phyloP scores from a whole-genome alignment of 2,888 invertebrate species.

The Drosophila melanosoma region DNA sequence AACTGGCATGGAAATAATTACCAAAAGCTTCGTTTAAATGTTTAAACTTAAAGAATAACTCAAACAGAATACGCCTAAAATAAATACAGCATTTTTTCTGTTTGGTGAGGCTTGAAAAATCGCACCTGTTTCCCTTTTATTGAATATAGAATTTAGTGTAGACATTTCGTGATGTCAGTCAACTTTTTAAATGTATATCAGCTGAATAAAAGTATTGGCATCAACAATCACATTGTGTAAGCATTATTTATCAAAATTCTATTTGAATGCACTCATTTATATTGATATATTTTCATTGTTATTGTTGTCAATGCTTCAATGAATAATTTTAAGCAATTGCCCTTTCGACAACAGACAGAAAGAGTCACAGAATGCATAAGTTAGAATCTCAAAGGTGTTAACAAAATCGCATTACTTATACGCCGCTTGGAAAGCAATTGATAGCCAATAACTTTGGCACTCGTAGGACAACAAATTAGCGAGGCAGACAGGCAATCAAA shows the following conservation, averaged over 20 bases:
- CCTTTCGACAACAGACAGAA: not conserved
- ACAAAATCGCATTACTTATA: constrained; percentile 23
- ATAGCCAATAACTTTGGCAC: constrained; percentile 33
- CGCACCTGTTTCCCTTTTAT: not conserved
- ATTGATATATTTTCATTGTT: not conserved
- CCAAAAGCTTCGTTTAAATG: constrained; percentile 42
- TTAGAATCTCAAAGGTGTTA: not conserved
- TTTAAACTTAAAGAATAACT: not conserved
- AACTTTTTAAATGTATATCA: not conserved
- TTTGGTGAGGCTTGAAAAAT: constrained; percentile 1
- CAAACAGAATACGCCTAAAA: not conserved
- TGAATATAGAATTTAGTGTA: not conserved
- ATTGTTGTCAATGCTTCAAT: not conserved
- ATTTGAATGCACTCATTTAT: not conserved
- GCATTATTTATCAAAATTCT: constrained; percentile 1
- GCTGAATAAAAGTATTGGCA: not conserved
- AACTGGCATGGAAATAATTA: constrained; percentile 66
- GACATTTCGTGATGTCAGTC: not conserved
- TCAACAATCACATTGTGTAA: not conserved
- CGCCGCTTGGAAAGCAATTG: constrained; percentile 1
- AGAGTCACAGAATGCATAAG: not conserved
- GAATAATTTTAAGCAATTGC: not conserved
- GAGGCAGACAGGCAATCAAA: constrained; percentile 56
- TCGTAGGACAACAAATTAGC: constrained; percentile 54
- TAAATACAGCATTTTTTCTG: not conserved